Base-by-base conservation (phyloP, 2,888 invertebrate genomes). In the Rotaria magnacalcarata region DNA sequence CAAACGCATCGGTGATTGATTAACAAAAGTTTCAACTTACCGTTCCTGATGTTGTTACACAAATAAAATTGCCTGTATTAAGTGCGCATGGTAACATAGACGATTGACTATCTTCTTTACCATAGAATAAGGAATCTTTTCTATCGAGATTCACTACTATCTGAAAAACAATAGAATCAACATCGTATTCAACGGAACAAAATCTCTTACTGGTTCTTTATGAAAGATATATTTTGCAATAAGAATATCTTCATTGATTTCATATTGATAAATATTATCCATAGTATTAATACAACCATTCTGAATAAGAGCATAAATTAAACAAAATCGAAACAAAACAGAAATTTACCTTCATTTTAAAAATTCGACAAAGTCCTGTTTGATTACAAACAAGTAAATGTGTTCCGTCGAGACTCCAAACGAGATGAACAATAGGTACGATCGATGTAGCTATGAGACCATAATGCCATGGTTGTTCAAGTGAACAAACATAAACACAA, bases 391-490 rank as follows among this genome's bases (percentile, higher is more conserved):
- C 75, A 24, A 75, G 47, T 47, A 75, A 75, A 75, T 47, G 47
- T 41, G 3, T 43, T 11, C 75, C 75, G 27, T 75, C 75, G 10
- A 47, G 47, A 47, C 75, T 75, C 75, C 75, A 75, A 24, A 24
- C 75, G 6, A 75, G 21, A 8, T 47, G 41, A 21, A 47, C 47
- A 43, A 75, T 47, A 0, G 75, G 75, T 6, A 75, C 43, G 47
- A 14, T 24, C n/a, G 75, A 75, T 41, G 75, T 75, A 2, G 75
- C 14, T 5, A 75, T 41, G 24, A 75, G 47, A 75, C n/a, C 7
- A 5, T 43, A 41, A 43, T 75, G 1, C 75, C 75, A 75, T 75
- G 75, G 75, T 75, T 75, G 75, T 47, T 75, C 75, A 21, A 75
- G n/a, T 47, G 75, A 21, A 41, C 41, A 41, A 75, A 47, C 16